A percentile compares a stretch with the other conserved stretches of the same genome.
phyloP scores from a whole-genome alignment of 30 jellyfish, hydroid and myxozoan genomes.

The Pelagia noctiluca region DNA sequence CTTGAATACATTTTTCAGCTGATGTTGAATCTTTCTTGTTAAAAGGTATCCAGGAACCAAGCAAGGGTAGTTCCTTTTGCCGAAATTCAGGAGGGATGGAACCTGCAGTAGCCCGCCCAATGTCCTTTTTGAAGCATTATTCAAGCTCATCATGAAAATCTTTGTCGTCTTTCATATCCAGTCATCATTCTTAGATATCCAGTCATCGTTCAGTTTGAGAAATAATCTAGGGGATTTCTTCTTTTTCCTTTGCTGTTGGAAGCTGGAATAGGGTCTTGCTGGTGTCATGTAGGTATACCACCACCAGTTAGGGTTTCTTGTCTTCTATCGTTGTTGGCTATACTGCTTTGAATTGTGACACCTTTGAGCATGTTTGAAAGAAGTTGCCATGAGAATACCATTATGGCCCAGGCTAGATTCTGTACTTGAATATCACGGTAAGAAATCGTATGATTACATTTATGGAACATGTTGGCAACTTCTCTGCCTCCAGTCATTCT shows the following conservation, averaged over 20 bases:
- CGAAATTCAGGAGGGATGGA: background rate
- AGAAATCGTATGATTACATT: slow-evolving; percentile 43
- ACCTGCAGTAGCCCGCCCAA: slow-evolving; percentile 63
- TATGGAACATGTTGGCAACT: slow-evolving; percentile 26
- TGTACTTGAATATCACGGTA: slow-evolving; percentile 41
- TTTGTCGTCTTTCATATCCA: background rate
- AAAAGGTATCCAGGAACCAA: slow-evolving; percentile 64
- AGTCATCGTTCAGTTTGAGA: slow-evolving; percentile 7
- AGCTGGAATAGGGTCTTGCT: slow-evolving; percentile 60
- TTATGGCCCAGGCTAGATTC: slow-evolving; percentile 45
- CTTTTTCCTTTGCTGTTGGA: slow-evolving; percentile 15
- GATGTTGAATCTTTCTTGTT: background rate
- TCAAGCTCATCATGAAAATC: slow-evolving; percentile 17
- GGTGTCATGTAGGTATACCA: slow-evolving; percentile 62
- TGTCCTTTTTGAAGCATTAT: slow-evolving; percentile 28
- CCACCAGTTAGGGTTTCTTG: slow-evolving; percentile 54
- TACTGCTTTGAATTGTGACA: slow-evolving; percentile 34
- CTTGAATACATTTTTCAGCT: slow-evolving; percentile 35
- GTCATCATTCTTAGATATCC: slow-evolving; percentile 14
- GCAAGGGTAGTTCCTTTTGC: slow-evolving; percentile 25
- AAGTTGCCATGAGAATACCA: slow-evolving; percentile 4
- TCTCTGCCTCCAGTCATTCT: slow-evolving; percentile 42
- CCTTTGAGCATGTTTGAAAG: slow-evolving; percentile 42
- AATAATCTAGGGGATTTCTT: slow-evolving; percentile 11
- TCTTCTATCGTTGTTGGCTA: slow-evolving; percentile 55